Percentiles rank a stretch among this genome's conserved stretches.
Conservation (phyloP, 1,140 invertebrate species). For the Euura lappo region DNA sequence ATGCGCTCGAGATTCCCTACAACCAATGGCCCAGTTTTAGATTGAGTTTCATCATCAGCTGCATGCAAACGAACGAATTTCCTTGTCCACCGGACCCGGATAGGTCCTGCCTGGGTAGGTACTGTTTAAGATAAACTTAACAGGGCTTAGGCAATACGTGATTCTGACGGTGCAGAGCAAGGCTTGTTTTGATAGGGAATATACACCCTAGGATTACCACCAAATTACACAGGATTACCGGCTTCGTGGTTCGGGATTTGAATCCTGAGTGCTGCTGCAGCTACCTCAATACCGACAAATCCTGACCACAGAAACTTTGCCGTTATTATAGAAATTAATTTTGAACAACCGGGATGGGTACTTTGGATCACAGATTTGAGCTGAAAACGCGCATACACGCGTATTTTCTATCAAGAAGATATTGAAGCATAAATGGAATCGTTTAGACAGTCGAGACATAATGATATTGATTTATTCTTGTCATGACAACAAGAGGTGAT, state of each 20-base stretch:
- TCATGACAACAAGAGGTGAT: no score
- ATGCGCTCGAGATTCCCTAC: no score
- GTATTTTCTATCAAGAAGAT: no score
- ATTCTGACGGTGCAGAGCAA: constrained; percentile 31
- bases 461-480: no score
- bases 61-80: constrained; percentile 28
- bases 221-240: constrained; percentile 45
- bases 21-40: neutral
- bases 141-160: constrained; percentile 37
- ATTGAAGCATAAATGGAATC: no score
- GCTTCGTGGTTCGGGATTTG: constrained; percentile 6
- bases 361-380: no score
- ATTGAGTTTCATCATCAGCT: constrained; percentile 12
- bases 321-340: neutral
- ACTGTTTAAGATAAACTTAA: constrained; percentile 38
- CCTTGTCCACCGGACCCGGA: constrained; percentile 24
- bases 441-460: no score
- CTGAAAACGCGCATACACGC: no score
- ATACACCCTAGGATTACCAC: constrained; percentile 42
- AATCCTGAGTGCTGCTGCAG: neutral
- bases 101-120: constrained; percentile 9
- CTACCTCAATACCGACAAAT: neutral
- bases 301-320: neutral
- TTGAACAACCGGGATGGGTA: no score
- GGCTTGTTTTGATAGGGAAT: constrained; percentile 16